A percentile compares a stretch with the other conserved stretches of the same genome.
These are phyloP conservation scores for Tetrapedia diversipes DNA, from an alignment of 2,888 invertebrate species.

Conservation along the genomic window DNA sequence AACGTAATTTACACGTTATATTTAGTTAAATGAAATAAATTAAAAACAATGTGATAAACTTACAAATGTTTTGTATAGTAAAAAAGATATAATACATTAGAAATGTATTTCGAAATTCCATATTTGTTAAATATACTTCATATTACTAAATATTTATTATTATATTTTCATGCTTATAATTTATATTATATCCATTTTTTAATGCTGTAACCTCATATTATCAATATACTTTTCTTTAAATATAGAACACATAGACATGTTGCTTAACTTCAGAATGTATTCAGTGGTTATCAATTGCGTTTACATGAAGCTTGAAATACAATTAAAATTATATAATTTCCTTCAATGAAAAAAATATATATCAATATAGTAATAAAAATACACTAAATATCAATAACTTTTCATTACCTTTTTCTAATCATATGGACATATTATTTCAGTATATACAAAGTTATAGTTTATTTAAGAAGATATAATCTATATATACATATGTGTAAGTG, in stretches of 20 bases:
- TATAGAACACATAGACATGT: conserved; percentile 15
- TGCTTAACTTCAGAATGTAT: not conserved
- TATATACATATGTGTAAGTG: too few species aligned
- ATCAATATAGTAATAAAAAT: not conserved
- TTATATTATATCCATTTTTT: conserved; percentile 12
- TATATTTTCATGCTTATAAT: conserved; percentile 7
- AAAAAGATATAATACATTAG: conserved; percentile 44
- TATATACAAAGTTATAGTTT: too few species aligned
- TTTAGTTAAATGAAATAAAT: not conserved
- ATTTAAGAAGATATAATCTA: too few species aligned
- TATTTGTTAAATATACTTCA: conserved; percentile 27
- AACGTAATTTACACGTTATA: conserved; percentile 11
- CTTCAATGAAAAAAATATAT: not conserved
- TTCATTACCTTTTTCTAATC: too few species aligned
- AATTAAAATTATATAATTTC: not conserved
- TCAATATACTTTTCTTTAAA: conserved; percentile 7
- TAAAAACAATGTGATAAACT: conserved; percentile 38
- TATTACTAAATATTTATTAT: conserved; percentile 18
- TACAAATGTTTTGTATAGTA: conserved; percentile 46
- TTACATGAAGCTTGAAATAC: not conserved
- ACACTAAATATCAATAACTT: too few species aligned
- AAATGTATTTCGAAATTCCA: conserved; percentile 47
- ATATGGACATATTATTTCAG: too few species aligned
- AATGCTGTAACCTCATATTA: not conserved
- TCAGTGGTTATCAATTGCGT: conserved; percentile 2